Percentiles rank a stretch among this genome's conserved stretches.
phyloP scores from a whole-genome alignment of 1,140 invertebrate genomes.

The Diorhabda sublineata region DNA sequence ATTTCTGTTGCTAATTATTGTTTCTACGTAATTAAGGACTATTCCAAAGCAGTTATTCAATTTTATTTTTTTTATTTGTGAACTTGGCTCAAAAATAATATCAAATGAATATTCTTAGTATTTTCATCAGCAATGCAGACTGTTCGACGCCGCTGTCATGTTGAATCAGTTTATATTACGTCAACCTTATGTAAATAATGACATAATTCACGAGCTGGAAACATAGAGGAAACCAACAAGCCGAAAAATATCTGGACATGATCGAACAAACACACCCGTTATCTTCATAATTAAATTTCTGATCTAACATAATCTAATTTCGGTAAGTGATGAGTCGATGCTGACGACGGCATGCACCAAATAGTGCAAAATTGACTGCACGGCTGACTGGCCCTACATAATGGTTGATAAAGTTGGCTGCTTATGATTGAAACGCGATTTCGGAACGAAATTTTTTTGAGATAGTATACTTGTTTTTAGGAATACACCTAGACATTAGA shows the following conservation, averaged over 20 bases:
- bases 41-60: too few species aligned
- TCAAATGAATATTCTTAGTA: too few species aligned
- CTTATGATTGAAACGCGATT: too few species aligned
- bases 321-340: neutral
- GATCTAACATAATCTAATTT: slow-evolving; percentile 1
- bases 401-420: too few species aligned
- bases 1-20: too few species aligned
- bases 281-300: slow-evolving; percentile 1
- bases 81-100: too few species aligned
- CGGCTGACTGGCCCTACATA: too few species aligned
- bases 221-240: neutral
- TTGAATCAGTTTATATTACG: neutral
- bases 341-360: neutral
- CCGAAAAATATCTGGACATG: neutral
- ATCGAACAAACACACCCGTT: neutral
- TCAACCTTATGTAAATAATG: neutral
- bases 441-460: too few species aligned
- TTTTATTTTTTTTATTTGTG: too few species aligned
- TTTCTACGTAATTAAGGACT: too few species aligned
- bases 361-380: neutral
- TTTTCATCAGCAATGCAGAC: neutral
- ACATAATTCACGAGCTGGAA: neutral
- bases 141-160: neutral
- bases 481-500: too few species aligned
- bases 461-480: too few species aligned